Percentiles rank a stretch among this genome's conserved stretches.
phyloP scores from a whole-genome alignment of 2,797 vertebrate species.

The Neoniphon sammara region DNA sequence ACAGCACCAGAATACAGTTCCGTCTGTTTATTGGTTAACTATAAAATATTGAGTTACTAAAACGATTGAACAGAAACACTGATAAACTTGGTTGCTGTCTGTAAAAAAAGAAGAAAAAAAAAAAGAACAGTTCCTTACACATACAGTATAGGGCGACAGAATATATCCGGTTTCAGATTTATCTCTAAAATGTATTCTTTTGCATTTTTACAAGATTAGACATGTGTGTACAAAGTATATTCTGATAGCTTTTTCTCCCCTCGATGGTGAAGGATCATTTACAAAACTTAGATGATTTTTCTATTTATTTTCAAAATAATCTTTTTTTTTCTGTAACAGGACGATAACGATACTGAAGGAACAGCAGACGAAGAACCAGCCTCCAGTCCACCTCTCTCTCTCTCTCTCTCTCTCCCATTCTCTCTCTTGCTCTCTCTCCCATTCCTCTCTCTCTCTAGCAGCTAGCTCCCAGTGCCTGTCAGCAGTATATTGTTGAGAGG shows the following conservation, averaged over 20 bases:
- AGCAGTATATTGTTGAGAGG: conserved; percentile 84
- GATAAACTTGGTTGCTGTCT: conserved; percentile 83
- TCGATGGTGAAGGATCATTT: conserved; percentile 82
- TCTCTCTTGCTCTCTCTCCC: conserved; percentile 38
- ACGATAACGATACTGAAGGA: conserved; percentile 83
- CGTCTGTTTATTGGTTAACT: conserved; percentile 87
- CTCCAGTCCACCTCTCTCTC: conserved; percentile 83
- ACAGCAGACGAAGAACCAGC: conserved; percentile 88
- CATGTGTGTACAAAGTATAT: conserved; percentile 87
- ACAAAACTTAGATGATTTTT: conserved; percentile 86
- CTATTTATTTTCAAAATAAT: conserved; percentile 85
- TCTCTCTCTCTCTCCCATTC: conserved; percentile 53
- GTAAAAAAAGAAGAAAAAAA: conserved; percentile 80
- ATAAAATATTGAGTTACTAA: conserved; percentile 88
- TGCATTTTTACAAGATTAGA: conserved; percentile 85
- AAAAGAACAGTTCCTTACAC: conserved; percentile 73
- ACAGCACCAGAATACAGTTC: conserved; percentile 63
- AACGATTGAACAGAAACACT: conserved; percentile 87
- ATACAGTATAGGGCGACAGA: conserved; percentile 80
- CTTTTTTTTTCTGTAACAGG: conserved; percentile 82
- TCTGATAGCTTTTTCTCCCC: conserved; percentile 74
- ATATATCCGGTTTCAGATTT: conserved; percentile 76
- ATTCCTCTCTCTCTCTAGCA: conserved; percentile 78
- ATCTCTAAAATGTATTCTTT: conserved; percentile 78
- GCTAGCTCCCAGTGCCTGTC: conserved; percentile 83